Base-by-base conservation (phyloP, 1,140 invertebrate genomes). In the Spodoptera frugiperda region DNA sequence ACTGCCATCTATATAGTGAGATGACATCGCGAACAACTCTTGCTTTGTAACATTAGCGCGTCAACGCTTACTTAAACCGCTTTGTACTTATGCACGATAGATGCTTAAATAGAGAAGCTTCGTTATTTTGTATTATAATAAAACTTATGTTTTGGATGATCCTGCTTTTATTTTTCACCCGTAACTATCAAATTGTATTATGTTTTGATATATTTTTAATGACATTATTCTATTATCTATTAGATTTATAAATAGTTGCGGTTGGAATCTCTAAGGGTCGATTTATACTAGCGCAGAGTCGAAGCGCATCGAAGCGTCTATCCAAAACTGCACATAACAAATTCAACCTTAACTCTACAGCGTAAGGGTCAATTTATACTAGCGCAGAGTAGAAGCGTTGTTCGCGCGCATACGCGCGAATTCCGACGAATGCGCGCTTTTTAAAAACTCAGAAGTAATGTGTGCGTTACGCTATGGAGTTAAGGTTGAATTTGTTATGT, bases 1-100 rank as follows among this genome's bases (percentile, higher is more conserved):
- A 70, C 67, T 70, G 48, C 49, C 48, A 53, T 70, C 65, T 70
- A 53, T 70, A 53, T 61, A 61, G 15, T 61, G 1, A 61, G 33
- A 39, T 61, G 59, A 44, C 8, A 10, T 17, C 59, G n/a, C 6
- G 33, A 46, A 17, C 4, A 67, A 19, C 21, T 30, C 30, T 53
- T 70, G 48, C 25, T 53, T 54, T 70, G 48, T 70, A 25, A 46
- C 19, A 68, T 53, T 17, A 15, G 39, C 17, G 15, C 4, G 8
- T 21, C 33, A 61, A 33, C 6, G 30, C n/a, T 17, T 73, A 73
- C 70, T 73, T 73, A 73, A 71, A 15, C 25, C 54, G 70, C 70
- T 73, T 73, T 73, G 70, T 73, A 73, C 70, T 73, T 73, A 70
- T n/a, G n/a, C 70, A 55, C 70, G 48, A 48, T 57, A 15, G 39